These are phyloP conservation scores for Phrynocephalus guinanensis DNA, from an alignment of 2,797 vertebrate species.

Conservation along the genomic window DNA sequence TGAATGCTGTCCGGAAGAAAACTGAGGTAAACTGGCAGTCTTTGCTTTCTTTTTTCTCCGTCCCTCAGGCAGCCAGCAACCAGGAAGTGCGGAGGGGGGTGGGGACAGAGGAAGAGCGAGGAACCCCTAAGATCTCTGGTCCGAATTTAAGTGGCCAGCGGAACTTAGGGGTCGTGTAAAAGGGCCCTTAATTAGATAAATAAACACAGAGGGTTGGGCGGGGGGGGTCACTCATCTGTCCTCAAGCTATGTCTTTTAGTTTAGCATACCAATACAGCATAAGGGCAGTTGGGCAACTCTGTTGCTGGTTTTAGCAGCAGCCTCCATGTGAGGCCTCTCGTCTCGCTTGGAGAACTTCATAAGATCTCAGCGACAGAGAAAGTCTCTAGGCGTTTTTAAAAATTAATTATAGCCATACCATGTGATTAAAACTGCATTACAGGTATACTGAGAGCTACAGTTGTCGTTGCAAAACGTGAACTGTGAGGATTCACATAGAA, in stretches of 20 bases:
- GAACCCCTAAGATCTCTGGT: no score
- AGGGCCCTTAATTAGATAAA: neutral
- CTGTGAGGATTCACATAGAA: no score
- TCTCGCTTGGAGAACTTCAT: neutral
- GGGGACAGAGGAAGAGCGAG: no score
- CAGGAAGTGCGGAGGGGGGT: no score
- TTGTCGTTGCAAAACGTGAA: neutral
- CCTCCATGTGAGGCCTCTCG: neutral
- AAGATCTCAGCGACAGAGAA: neutral
- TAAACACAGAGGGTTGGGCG: neutral
- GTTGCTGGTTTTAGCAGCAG: neutral
- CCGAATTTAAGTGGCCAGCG: no score
- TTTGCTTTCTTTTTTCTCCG: no score
- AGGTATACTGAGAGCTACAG: neutral
- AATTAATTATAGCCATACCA: no score
- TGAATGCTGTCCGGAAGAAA: no score
- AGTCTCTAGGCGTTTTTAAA: neutral
- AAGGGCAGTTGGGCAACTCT: neutral
- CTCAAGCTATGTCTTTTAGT: neutral
- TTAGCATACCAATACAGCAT: neutral
- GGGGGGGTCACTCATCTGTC: neutral
- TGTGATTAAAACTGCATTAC: neutral
- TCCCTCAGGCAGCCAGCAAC: no score
- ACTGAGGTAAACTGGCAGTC: no score
- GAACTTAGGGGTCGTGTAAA: no score